Evolutionary conservation across 2,797 vertebrate species (phyloP).

Genomic region (Enteromius paludinosus): DNA sequence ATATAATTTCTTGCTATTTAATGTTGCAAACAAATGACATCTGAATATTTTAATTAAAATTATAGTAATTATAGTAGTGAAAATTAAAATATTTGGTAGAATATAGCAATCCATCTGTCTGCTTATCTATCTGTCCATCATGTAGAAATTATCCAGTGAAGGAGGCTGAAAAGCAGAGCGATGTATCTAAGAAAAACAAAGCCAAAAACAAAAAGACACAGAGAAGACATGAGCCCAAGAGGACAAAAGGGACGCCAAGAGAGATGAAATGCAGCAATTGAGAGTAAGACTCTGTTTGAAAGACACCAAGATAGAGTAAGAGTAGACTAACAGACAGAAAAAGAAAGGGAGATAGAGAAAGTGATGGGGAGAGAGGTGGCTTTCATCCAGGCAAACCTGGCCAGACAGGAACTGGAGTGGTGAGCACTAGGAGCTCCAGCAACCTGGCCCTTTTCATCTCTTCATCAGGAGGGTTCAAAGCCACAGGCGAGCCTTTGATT

Average conservation of each 20-base stretch:
- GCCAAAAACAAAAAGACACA: constrained; percentile 18
- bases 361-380: constrained; percentile 55
- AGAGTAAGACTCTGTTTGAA: constrained; percentile 32
- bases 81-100: neutral
- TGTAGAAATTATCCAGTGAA: neutral
- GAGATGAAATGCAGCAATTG: constrained; percentile 34
- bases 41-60: neutral
- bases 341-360: constrained; percentile 44
- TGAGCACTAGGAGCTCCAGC: constrained; percentile 56
- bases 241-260: constrained; percentile 17
- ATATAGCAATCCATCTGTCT: neutral
- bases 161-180: neutral
- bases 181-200: neutral
- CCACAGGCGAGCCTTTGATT: constrained; percentile 74
- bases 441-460: constrained; percentile 76
- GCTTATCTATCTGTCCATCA: neutral
- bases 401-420: constrained; percentile 64
- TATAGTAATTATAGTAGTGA: neutral
- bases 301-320: constrained; percentile 24
- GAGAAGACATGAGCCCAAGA: constrained; percentile 4
- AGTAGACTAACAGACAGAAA: constrained; percentile 34
- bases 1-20: neutral
- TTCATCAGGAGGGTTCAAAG: constrained; percentile 77
- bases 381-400: constrained; percentile 69
- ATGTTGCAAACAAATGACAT: neutral